phyloP scores from a whole-genome alignment of 2,113 vertebrate species.

The Balaeniceps rex region DNA sequence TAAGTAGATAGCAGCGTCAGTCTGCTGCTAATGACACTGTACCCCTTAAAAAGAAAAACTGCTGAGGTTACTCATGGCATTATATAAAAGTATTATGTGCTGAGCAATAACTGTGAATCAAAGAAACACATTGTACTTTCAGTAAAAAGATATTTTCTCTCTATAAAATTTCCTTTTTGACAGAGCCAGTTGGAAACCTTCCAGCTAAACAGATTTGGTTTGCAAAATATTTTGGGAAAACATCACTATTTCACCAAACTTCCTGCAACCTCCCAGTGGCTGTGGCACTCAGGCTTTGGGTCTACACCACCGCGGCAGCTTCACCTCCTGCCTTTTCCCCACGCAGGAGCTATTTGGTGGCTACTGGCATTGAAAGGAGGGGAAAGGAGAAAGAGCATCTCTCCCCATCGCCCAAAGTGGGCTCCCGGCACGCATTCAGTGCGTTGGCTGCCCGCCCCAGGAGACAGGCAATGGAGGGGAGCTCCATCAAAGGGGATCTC shows the following conservation, averaged over 20 bases:
- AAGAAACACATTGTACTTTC: not conserved
- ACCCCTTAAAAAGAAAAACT: not conserved
- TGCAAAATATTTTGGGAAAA: not conserved
- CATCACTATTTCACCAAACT: not conserved
- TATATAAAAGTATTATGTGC: not conserved
- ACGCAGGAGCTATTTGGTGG: not conserved
- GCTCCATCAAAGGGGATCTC: not conserved
- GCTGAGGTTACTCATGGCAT: not conserved
- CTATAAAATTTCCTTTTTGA: not conserved
- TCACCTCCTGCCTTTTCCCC: not conserved
- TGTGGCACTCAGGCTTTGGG: not conserved
- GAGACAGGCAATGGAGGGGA: not conserved
- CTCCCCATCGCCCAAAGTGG: not conserved
- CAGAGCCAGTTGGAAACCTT: not conserved
- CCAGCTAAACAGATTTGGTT: not conserved
- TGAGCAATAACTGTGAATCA: not conserved
- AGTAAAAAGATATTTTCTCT: not conserved
- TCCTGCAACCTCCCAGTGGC: not conserved
- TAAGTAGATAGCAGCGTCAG: not conserved
- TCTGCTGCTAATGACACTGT: not conserved
- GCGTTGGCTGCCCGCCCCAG: rapidly evolving
- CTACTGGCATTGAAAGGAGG: not conserved
- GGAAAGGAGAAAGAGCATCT: not conserved
- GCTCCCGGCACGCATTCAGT: rapidly evolving
- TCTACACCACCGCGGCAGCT: not conserved